Conservation (phyloP, 1,140 invertebrate species). For the Brachionus sp. region DNA sequence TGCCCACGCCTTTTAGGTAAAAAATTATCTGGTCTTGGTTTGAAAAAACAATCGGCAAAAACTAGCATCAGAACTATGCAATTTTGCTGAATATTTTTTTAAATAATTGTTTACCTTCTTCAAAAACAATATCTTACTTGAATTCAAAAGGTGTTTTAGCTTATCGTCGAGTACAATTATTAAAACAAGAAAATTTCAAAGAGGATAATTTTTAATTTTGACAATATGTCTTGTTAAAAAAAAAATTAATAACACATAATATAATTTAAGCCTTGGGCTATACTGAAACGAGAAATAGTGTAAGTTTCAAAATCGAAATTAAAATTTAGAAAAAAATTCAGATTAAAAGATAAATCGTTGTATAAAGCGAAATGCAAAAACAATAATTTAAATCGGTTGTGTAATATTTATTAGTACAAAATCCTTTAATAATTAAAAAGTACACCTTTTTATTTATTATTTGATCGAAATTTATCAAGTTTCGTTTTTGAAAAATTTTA, state of each 20-base stretch:
- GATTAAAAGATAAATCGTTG: constrained; percentile 31
- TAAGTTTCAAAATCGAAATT: constrained; percentile 37
- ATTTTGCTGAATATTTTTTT: neutral
- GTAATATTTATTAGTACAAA: constrained; percentile 39
- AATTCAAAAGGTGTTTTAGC: neutral
- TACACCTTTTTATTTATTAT: constrained; percentile 41
- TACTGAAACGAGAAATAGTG: neutral
- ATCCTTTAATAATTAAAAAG: constrained; percentile 39
- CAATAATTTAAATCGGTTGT: constrained; percentile 4
- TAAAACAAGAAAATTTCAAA: neutral
- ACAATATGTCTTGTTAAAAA: neutral
- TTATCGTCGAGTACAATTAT: neutral
- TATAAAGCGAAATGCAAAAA: constrained; percentile 34
- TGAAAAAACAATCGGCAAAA: neutral
- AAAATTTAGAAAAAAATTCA: constrained; percentile 33
- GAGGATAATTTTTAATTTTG: neutral
- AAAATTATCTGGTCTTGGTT: neutral
- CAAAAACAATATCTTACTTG: neutral
- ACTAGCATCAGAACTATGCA: neutral
- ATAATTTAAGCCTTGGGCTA: neutral
- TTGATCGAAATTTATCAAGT: constrained; percentile 42
- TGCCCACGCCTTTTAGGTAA: neutral
- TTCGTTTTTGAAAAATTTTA: constrained; percentile 23
- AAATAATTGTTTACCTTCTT: neutral
- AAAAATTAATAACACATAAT: neutral